phyloP scores from a whole-genome alignment of 2,797 vertebrate genomes.

The Lemur catta region DNA sequence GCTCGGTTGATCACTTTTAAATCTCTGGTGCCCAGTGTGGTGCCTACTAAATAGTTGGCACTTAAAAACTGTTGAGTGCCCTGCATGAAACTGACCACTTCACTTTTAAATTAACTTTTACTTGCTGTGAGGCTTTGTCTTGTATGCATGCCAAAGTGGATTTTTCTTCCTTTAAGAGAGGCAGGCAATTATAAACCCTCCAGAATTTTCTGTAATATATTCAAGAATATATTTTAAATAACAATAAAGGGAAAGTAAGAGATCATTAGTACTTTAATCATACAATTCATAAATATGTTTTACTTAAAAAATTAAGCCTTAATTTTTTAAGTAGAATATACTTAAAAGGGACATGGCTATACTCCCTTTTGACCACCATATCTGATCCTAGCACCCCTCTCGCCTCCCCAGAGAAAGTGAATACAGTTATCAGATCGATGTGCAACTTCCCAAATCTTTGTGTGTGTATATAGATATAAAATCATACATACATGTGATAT shows the following conservation, averaged over 20 bases:
- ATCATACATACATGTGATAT: neutral
- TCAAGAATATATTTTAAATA: slow-evolving; percentile 22
- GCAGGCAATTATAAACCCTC: neutral
- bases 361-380: neutral
- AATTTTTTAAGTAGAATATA: neutral
- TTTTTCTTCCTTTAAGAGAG: neutral
- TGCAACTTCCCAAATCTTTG: neutral
- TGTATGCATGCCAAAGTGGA: neutral
- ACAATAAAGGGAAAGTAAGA: neutral
- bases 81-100: neutral
- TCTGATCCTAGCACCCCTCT: neutral
- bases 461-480: neutral
- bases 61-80: neutral
- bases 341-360: neutral
- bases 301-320: slow-evolving; percentile 18
- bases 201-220: slow-evolving; percentile 23
- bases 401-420: neutral
- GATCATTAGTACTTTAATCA: neutral
- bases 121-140: neutral
- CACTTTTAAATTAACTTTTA: neutral
- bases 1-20: neutral
- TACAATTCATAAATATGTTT: neutral
- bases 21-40: neutral
- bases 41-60: neutral
- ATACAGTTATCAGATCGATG: neutral